Percentiles rank a stretch among this genome's conserved stretches.
Conservation (phyloP, 2,888 invertebrate genomes). For the Acleris cristana region DNA sequence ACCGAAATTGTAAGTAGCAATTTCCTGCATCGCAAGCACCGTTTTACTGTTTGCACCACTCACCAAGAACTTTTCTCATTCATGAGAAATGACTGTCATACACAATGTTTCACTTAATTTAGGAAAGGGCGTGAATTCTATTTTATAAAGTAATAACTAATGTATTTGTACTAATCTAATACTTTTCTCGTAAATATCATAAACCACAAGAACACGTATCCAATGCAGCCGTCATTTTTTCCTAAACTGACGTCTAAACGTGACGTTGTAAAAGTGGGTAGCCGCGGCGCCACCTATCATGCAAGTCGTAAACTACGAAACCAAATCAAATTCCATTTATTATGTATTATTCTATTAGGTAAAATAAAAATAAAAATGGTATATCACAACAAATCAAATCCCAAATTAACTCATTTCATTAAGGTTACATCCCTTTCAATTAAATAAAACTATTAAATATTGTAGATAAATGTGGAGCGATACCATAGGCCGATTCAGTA, state of each 20-base stretch:
- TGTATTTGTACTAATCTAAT: constrained; percentile 68
- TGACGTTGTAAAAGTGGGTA: constrained; percentile 59
- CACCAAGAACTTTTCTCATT: constrained; percentile 73
- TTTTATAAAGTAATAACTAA: constrained; percentile 59
- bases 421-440: constrained; percentile 28
- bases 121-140: constrained; percentile 55
- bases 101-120: constrained; percentile 66
- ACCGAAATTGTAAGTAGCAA: constrained; percentile 51
- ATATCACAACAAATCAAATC: constrained; percentile 34
- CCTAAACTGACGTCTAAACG: constrained; percentile 66
- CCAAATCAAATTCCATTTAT: constrained; percentile 51
- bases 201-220: constrained; percentile 83
- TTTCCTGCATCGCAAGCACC: constrained; percentile 67
- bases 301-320: constrained; percentile 41
- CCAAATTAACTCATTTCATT: constrained; percentile 6
- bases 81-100: constrained; percentile 72
- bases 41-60: constrained; percentile 67
- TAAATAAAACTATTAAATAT: constrained; percentile 53
- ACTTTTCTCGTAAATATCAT: constrained; percentile 83
- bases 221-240: constrained; percentile 83
- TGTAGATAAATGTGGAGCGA: constrained; percentile 77
- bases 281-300: constrained; percentile 67
- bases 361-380: constrained; percentile 37
- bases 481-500: constrained; percentile 76
- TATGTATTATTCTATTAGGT: constrained; percentile 24